Percentiles rank a stretch among this genome's conserved stretches.
phyloP scores from a whole-genome alignment of 2,113 vertebrate species.

The Aramus guarauna region DNA sequence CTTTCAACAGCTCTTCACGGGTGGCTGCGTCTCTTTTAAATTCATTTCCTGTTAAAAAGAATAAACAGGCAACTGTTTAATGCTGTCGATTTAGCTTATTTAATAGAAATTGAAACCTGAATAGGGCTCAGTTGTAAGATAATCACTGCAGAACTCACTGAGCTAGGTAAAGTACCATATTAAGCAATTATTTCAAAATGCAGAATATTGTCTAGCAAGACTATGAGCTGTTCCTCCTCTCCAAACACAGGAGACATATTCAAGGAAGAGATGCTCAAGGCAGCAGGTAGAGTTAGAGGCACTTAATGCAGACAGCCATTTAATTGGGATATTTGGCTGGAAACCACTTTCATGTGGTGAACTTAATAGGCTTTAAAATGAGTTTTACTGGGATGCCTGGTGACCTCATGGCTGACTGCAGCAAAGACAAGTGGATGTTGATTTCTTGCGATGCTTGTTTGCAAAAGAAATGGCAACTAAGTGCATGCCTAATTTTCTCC shows the following conservation, averaged over 20 bases:
- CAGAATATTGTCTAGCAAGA: not conserved
- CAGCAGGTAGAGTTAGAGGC: not conserved
- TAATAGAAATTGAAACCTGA: constrained; percentile 67
- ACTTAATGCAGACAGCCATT: not conserved
- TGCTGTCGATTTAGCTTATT: constrained; percentile 67
- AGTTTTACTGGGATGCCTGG: constrained; percentile 6
- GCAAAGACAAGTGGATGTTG: not conserved
- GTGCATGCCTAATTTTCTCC: not conserved
- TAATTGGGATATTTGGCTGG: constrained; percentile 15
- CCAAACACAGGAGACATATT: not conserved
- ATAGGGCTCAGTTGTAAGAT: constrained; percentile 47
- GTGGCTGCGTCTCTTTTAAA: constrained; percentile 74
- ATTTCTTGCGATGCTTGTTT: not conserved
- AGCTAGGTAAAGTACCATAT: not conserved
- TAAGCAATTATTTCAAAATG: not conserved
- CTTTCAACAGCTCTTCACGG: constrained; percentile 72
- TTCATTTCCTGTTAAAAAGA: constrained; percentile 77
- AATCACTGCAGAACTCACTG: not conserved
- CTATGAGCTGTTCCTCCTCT: not conserved
- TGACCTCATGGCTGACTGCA: not conserved
- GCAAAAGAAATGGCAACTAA: not conserved
- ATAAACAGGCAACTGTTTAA: constrained; percentile 72
- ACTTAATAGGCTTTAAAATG: constrained; percentile 32
- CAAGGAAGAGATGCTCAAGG: not conserved
- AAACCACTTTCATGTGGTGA: constrained; percentile 47